Evolutionary conservation across 30 jellyfish, hydroid and myxozoan genomes (phyloP).

Genomic region (Aurelia aurita complex sp. Pacific): DNA sequence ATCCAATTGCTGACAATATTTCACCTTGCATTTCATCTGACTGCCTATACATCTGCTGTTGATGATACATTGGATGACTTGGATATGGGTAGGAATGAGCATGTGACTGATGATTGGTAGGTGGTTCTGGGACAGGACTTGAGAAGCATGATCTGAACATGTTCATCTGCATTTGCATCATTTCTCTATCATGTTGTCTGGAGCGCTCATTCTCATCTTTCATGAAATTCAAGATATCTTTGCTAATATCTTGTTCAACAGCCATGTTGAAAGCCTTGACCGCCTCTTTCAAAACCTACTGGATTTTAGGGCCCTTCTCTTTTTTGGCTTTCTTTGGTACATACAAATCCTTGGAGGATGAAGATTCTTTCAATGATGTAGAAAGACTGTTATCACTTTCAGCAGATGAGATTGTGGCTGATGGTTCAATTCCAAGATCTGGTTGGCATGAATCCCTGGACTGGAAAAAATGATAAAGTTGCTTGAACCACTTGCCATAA

Average conservation of each 20-base stretch:
- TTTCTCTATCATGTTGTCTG: slow-evolving; percentile 21
- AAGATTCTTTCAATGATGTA: slow-evolving; percentile 1
- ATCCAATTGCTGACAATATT: slow-evolving; percentile 11
- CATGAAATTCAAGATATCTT: slow-evolving; percentile 11
- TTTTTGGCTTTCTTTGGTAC: slow-evolving; percentile 15
- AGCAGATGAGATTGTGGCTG: background rate
- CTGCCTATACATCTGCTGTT: slow-evolving; percentile 15
- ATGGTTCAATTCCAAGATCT: slow-evolving; percentile 25
- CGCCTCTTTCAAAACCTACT: slow-evolving; percentile 15
- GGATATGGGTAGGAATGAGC: slow-evolving; percentile 11
- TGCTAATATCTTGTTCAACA: slow-evolving; percentile 17
- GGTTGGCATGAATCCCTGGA: slow-evolving; percentile 24
- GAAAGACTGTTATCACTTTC: slow-evolving; percentile 7
- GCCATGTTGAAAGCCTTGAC: slow-evolving; percentile 19
- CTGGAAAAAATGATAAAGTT: slow-evolving; percentile 21
- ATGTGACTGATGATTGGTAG: slow-evolving; percentile 11
- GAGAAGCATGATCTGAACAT: slow-evolving; percentile 9
- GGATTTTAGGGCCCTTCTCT: slow-evolving; percentile 13
- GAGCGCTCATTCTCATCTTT: slow-evolving; percentile 10
- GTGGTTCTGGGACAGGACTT: slow-evolving; percentile 8
- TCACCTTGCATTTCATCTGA: background rate
- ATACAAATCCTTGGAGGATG: slow-evolving; percentile 11
- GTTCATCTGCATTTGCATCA: slow-evolving; percentile 9
- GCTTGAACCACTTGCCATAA: slow-evolving; percentile 23
- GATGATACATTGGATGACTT: background rate